Base-by-base conservation (phyloP, 1,140 invertebrate species). In the Druon quercuslanigerum region DNA sequence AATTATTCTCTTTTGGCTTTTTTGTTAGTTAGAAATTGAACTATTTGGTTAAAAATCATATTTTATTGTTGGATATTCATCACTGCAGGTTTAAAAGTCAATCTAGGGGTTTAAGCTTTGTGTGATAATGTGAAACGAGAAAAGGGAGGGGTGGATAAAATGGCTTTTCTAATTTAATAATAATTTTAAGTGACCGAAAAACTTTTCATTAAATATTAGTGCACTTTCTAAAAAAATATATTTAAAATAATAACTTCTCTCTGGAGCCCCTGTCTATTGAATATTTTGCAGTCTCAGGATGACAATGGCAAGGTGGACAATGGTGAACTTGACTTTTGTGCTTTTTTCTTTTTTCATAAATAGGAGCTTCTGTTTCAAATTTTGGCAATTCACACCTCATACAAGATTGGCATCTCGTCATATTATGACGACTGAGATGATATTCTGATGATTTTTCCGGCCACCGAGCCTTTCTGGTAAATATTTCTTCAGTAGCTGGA, bases 291-390 rank as follows among this genome's bases (percentile, higher is more conserved):
- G 52, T 20, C 3, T 86, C 75, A 0, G 46, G 52, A 0, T 71
- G 76, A 14, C 81, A 79, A 11, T 80, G 75, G 19, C 85, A 86
- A 11, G 80, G 82, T 1, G 82, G 80, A 50, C 83, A 85, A 50
- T 82, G 83, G 16, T 73, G 84, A 46, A 60, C n/a, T 19, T 73
- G 79, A 14, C 73, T 71, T 46, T 25, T 72, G 17, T 52, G 79
- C n/a, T 60, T 82, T 25, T 66, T 71, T n/a, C 73, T 72, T 33
- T 9, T 60, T 1, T 72, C 54, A 1, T 76, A 71, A 4, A 79
- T 76, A 4, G 17, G 50, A 0, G 50, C 20, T 0, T 46, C 17
- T 3, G 19, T 16, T 33, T 66, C 60, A 46, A 40, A 40, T n/a
- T 25, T 40, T 13, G 60, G 60, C 20, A 66, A 66, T 46, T 66